phyloP scores from a whole-genome alignment of 2,113 vertebrate genomes.

The Amphiprion percula region DNA sequence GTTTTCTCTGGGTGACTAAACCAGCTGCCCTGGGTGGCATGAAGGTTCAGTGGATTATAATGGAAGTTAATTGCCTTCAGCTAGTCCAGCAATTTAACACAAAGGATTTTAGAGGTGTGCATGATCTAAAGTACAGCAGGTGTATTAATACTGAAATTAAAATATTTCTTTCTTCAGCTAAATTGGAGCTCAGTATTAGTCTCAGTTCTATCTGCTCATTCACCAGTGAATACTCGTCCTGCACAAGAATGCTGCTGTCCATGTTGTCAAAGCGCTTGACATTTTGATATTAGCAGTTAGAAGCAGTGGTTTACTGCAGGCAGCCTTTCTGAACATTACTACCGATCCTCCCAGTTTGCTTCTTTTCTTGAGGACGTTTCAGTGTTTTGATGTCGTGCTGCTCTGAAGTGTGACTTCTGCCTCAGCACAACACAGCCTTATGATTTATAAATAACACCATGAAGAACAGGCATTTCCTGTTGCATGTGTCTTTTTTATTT shows the following conservation, averaged over 20 bases:
- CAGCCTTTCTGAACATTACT: slow-evolving; percentile 3
- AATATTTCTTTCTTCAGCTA: neutral
- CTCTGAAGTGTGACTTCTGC: slow-evolving; percentile 19
- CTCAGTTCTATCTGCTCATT: neutral
- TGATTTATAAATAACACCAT: slow-evolving; percentile 29
- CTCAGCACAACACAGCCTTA: neutral
- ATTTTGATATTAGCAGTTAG: slow-evolving; percentile 17
- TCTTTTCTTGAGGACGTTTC: slow-evolving; percentile 1
- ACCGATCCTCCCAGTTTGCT: slow-evolving; percentile 7
- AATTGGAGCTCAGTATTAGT: neutral
- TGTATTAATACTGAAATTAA: neutral
- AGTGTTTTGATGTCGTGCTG: neutral
- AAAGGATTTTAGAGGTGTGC: neutral
- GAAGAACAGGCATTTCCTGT: slow-evolving; percentile 34
- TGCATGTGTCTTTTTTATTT: neutral
- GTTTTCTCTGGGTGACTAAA: slow-evolving; percentile 16
- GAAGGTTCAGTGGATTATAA: slow-evolving; percentile 34
- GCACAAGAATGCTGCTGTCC: neutral
- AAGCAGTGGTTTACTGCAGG: slow-evolving; percentile 3
- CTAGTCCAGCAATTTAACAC: slow-evolving; percentile 45
- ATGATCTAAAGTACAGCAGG: slow-evolving; percentile 11
- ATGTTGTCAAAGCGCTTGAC: slow-evolving; percentile 3
- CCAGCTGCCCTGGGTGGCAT: neutral
- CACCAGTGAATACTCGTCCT: neutral
- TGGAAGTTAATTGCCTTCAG: slow-evolving; percentile 61